phyloP scores from a whole-genome alignment of 1,140 invertebrate genomes.

The Drosophila watanabei region DNA sequence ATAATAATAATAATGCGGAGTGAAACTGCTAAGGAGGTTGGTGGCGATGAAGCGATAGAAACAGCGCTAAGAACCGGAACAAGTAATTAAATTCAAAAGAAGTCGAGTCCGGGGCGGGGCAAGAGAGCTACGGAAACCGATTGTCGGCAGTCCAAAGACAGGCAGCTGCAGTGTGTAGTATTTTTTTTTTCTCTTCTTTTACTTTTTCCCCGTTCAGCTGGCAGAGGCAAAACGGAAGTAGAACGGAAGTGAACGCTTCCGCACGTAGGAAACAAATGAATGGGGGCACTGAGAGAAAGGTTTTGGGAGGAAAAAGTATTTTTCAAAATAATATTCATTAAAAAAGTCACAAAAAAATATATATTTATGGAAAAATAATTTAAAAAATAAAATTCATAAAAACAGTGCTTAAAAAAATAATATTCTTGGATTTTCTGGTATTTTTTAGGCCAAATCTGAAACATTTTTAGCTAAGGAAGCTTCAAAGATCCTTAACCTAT shows the following conservation, averaged over 20 bases:
- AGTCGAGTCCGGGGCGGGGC: conserved; percentile 42
- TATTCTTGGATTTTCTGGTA: background rate
- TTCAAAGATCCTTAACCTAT: background rate
- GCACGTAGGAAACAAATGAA: conserved; percentile 65
- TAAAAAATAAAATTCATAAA: no score
- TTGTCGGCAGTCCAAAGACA: conserved; percentile 44
- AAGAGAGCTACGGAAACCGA: conserved; percentile 46
- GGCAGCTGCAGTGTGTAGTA: conserved; percentile 37
- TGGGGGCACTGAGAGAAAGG: conserved; percentile 26
- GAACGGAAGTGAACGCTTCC: conserved; percentile 80
- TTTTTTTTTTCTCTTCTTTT: conserved; percentile 15
- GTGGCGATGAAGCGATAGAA: conserved; percentile 54
- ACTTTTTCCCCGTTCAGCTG: conserved; percentile 23
- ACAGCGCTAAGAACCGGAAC: conserved; percentile 79
- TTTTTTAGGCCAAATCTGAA: background rate
- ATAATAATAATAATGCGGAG: conserved; percentile 23
- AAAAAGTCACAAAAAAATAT: no score
- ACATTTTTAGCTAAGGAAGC: background rate
- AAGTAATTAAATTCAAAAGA: conserved; percentile 80
- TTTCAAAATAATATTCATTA: no score
- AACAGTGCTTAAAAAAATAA: no score
- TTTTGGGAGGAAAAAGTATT: no score
- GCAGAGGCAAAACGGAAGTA: conserved; percentile 57
- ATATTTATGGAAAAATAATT: no score
- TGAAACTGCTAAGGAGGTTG: conserved; percentile 17